These are phyloP conservation scores for Leuciscus waleckii DNA, from an alignment of 2,797 vertebrate genomes.

Conservation along the genomic window DNA sequence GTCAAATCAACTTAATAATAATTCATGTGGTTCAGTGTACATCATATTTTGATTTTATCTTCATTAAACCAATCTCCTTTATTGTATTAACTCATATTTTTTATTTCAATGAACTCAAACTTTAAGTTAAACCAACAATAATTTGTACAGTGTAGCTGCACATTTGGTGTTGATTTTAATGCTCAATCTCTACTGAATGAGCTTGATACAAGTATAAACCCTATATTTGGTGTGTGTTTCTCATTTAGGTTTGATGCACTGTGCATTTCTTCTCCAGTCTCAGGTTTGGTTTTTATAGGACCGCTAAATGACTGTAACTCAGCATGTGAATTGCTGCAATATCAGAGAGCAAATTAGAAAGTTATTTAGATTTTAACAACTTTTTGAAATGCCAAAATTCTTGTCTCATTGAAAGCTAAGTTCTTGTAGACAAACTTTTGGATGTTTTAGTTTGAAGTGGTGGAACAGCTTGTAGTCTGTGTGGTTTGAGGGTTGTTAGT, in stretches of 20 bases:
- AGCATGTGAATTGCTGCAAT: background rate
- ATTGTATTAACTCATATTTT: too few relatives aligned
- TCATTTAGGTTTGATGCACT: background rate
- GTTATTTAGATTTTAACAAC: background rate
- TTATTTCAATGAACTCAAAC: too few relatives aligned
- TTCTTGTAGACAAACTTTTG: background rate
- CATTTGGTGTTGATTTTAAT: background rate
- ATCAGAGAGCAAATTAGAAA: conserved; percentile 1
- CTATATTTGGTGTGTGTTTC: background rate
- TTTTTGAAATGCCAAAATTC: background rate
- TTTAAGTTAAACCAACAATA: too few relatives aligned
- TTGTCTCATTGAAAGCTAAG: background rate
- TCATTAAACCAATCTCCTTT: too few relatives aligned
- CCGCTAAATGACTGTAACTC: conserved; percentile 2
- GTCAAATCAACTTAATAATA: too few relatives aligned
- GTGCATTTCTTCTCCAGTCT: background rate
- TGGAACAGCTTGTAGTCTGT: conserved; percentile 22
- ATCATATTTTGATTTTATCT: too few relatives aligned
- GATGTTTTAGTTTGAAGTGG: background rate
- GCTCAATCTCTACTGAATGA: background rate
- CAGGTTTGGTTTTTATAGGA: conserved; percentile 11
- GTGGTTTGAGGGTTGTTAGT: conserved; percentile 57
- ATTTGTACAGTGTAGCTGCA: background rate
- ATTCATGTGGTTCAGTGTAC: too few relatives aligned
- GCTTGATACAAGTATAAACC: background rate